A percentile compares a stretch with the other conserved stretches of the same genome.
Conservation (phyloP, 1,140 invertebrate species). For the Drosophila leontia region DNA sequence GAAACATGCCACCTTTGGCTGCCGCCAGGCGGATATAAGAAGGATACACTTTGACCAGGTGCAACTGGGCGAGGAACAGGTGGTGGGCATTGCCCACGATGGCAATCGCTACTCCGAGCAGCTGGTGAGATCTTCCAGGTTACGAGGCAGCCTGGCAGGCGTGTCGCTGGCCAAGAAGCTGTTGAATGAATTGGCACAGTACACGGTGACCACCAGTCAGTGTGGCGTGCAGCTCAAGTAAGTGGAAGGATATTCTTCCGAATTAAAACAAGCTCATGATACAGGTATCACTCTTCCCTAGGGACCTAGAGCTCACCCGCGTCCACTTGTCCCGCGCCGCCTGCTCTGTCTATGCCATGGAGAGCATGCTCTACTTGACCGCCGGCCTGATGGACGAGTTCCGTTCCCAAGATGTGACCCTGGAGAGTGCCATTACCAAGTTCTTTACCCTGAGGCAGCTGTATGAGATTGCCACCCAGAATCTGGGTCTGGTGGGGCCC, state of each 20-base stretch:
- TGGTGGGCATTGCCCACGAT: slow-evolving; percentile 65
- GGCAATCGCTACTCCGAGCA: slow-evolving; percentile 62
- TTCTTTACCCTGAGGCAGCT: slow-evolving; percentile 85
- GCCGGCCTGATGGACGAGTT: slow-evolving; percentile 89
- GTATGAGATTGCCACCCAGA: slow-evolving; percentile 88
- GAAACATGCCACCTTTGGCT: slow-evolving; percentile 90
- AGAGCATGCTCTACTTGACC: slow-evolving; percentile 92
- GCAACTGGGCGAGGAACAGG: slow-evolving; percentile 79
- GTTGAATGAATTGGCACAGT: slow-evolving; percentile 57
- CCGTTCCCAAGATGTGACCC: slow-evolving; percentile 88
- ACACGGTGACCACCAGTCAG: slow-evolving; percentile 87
- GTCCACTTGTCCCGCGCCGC: slow-evolving; percentile 87
- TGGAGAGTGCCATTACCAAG: slow-evolving; percentile 94
- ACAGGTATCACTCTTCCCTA: slow-evolving; percentile 48
- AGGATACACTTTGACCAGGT: slow-evolving; percentile 86
- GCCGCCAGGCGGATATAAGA: slow-evolving; percentile 64
- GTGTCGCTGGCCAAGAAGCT: slow-evolving; percentile 66
- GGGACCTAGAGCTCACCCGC: slow-evolving; percentile 87
- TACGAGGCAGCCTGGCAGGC: slow-evolving; percentile 56
- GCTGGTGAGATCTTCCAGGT: slow-evolving; percentile 53
- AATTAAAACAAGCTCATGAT: slow-evolving; percentile 18
- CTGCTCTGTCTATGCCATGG: slow-evolving; percentile 88
- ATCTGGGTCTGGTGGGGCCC: slow-evolving; percentile 89
- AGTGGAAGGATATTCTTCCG: not conserved
- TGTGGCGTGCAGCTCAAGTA: slow-evolving; percentile 85